Evolutionary conservation across 1,140 invertebrate genomes (phyloP).

Genomic region (Nephotettix cincticeps): DNA sequence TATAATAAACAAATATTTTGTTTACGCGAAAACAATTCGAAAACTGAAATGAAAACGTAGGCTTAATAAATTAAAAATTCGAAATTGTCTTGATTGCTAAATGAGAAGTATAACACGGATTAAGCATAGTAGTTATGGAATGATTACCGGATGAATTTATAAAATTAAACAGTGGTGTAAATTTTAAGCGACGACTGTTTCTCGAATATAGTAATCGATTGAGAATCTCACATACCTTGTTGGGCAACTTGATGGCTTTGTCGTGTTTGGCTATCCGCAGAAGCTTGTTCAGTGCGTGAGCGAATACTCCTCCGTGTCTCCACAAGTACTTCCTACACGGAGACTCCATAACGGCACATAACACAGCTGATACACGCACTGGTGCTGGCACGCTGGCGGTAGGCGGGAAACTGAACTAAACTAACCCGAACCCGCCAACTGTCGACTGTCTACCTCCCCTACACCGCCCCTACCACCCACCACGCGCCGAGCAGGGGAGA

Average conservation of each 20-base stretch:
- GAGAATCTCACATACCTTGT: not conserved
- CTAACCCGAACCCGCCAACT: not conserved
- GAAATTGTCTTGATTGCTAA: too few species aligned
- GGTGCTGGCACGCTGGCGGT: not conserved
- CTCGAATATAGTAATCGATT: too few species aligned
- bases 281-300: not conserved
- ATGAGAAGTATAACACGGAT: too few species aligned
- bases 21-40: too few species aligned
- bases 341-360: conserved; percentile 16
- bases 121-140: too few species aligned
- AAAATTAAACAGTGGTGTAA: too few species aligned
- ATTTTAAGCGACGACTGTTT: too few species aligned
- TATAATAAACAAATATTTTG: too few species aligned
- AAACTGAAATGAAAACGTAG: too few species aligned
- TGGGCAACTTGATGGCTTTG: conserved; percentile 1
- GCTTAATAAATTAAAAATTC: too few species aligned
- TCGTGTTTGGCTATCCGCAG: conserved; percentile 12
- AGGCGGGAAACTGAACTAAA: conserved; percentile 8
- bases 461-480: not conserved
- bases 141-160: too few species aligned
- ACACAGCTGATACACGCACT: not conserved
- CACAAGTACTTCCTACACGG: not conserved
- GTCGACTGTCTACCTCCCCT: not conserved
- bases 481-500: too few species aligned
- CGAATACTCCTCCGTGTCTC: conserved; percentile 4